Evolutionary conservation across 1,140 invertebrate species (phyloP), one percentile per base, ranked within the genome.

Genomic region (Octopus bimaculoides): DNA sequence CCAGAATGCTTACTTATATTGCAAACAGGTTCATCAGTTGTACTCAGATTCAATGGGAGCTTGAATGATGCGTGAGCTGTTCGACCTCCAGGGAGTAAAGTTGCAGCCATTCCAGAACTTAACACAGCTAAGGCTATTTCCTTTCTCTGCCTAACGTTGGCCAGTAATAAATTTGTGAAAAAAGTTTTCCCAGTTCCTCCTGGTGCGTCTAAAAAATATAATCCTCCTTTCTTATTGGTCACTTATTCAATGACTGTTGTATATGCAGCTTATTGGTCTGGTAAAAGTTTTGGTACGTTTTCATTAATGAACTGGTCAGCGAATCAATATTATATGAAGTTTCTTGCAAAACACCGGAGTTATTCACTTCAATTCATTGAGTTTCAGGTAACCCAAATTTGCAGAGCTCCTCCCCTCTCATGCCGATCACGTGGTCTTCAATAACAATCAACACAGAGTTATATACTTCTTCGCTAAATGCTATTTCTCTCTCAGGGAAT

Each of bases 151-250:
- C 85, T n/a, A 56, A 84, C 75, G n/a, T 75, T 79, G 79, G 82
- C 82, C 77, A 83, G 41, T 78, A 86, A 56, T 9, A 84, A 41
- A 76, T 56, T 78, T 41, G 81, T 71, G n/a, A 83, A 26, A 78
- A 83, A 85, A 4, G 84, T 85, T 79, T 85, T 85, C 17, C 84
- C 82, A 55, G 81, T 80, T 54, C 84, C 80, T 75, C 89, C 89
- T 77, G 90, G 89, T 69, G 90, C 88, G 88, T 91, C 89, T 55
- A 91, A 78, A 81, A 91, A 91, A 10, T 20, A 20, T 20, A 8
- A 74, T 74, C 73, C 73, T 74, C 41, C 73, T 20, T 74, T 74
- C 20, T 74, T 74, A 10, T n/a, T n/a, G n/a, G n/a, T n/a, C n/a
- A n/a, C n/a, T n/a, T n/a, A n/a, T n/a, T n/a, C n/a, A n/a, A n/a